A percentile compares a stretch with the other conserved stretches of the same genome.
Evolutionary conservation across 2,113 vertebrate species (phyloP).

Genomic region (Neolamprologus hecqui): DNA sequence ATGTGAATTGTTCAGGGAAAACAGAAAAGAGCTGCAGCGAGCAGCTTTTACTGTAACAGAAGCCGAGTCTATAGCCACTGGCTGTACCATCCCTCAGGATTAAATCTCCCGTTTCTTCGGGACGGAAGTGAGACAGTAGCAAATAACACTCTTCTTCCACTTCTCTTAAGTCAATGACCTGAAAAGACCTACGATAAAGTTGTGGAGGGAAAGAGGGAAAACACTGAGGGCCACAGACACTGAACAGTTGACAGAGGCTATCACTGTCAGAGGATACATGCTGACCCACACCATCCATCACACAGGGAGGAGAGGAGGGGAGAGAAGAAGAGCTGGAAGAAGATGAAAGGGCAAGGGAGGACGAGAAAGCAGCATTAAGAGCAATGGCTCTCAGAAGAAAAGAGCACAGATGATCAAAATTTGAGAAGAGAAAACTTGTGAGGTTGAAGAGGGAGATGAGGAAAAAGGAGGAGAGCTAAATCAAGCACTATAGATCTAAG

Average conservation of each 20-base stretch:
- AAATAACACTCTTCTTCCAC: neutral
- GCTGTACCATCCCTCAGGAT: neutral
- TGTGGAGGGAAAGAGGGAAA: neutral
- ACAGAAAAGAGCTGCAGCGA: neutral
- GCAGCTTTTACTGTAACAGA: neutral
- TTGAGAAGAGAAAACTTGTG: neutral
- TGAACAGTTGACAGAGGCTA: slow-evolving; percentile 46
- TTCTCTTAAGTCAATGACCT: neutral
- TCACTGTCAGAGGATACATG: slow-evolving; percentile 41
- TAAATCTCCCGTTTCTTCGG: neutral
- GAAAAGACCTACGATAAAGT: slow-evolving; percentile 15
- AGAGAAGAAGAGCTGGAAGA: neutral
- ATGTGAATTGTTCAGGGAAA: neutral
- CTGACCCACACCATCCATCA: slow-evolving; percentile 52
- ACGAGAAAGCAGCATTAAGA: neutral
- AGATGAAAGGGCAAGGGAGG: neutral
- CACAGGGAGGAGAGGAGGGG: neutral
- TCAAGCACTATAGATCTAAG: neutral
- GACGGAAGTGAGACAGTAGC: neutral
- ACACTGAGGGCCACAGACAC: slow-evolving; percentile 7
- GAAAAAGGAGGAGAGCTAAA: neutral
- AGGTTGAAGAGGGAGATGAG: neutral
- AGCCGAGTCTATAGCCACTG: neutral
- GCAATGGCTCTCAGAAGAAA: neutral
- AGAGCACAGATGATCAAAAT: neutral